A percentile compares a stretch with the other conserved stretches of the same genome.
Evolutionary conservation across 2,113 vertebrate species (phyloP).

Genomic region (Jaculus jaculus): DNA sequence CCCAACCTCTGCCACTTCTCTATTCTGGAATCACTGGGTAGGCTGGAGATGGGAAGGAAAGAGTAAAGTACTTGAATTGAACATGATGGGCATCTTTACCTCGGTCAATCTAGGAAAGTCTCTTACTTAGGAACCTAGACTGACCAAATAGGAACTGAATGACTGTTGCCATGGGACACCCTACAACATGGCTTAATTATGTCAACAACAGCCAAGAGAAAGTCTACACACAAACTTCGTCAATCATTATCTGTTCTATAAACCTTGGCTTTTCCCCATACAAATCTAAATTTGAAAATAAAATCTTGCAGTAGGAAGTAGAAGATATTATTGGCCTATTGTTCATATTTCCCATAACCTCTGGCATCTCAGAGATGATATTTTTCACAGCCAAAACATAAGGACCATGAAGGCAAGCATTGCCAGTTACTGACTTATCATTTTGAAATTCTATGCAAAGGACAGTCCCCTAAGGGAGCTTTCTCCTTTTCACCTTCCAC

Average conservation of each 20-base stretch:
- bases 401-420: not conserved
- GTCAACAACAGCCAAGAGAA: not conserved
- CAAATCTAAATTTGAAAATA: constrained; percentile 25
- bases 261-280: not conserved
- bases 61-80: not conserved
- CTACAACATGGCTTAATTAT: not conserved
- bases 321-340: not conserved
- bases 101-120: not conserved
- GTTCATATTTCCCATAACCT: not conserved
- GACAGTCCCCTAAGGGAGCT: not conserved
- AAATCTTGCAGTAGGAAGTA: not conserved
- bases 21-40: not conserved
- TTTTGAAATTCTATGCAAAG: constrained; percentile 7
- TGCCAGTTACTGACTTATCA: not conserved
- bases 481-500: not conserved
- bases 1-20: not conserved
- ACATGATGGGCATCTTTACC: not conserved
- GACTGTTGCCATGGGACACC: not conserved
- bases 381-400: not conserved
- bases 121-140: not conserved
- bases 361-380: not conserved
- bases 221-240: not conserved
- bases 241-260: not conserved
- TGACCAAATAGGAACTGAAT: not conserved
- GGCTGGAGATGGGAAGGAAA: not conserved